A percentile compares a stretch with the other conserved stretches of the same genome.
phyloP scores from a whole-genome alignment of 2,113 vertebrate species.

The Nothocercus nigrocapillus region DNA sequence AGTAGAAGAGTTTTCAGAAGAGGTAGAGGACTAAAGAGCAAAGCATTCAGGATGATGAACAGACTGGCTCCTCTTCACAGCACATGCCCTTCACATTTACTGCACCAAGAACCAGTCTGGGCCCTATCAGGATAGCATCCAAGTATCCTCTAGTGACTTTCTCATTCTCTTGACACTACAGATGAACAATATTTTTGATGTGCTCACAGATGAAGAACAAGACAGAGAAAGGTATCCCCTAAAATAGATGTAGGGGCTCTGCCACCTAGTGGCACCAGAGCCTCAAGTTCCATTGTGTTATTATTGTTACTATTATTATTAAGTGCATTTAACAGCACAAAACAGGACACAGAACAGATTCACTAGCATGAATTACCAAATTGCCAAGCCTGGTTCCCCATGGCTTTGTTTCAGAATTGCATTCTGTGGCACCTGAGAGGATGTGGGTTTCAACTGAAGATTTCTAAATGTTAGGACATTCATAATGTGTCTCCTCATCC shows the following conservation, averaged over 20 bases:
- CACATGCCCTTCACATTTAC: background rate
- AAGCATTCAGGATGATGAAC: background rate
- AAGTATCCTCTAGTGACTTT: background rate
- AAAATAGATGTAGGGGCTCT: conserved; percentile 38
- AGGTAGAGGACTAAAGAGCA: background rate
- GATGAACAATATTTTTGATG: background rate
- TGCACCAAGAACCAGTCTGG: background rate
- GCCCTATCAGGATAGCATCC: background rate
- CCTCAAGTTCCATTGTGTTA: background rate
- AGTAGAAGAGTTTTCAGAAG: background rate
- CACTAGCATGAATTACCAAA: background rate
- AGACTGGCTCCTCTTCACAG: background rate
- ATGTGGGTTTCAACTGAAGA: background rate
- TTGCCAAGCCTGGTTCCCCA: background rate
- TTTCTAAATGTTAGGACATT: background rate
- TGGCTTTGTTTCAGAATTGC: rapidly evolving
- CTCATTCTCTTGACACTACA: background rate
- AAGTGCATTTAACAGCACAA: background rate
- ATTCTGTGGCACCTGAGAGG: background rate
- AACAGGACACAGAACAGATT: background rate
- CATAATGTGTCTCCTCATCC: background rate
- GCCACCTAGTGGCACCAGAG: conserved; percentile 58
- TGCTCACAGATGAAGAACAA: background rate
- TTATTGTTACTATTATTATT: background rate
- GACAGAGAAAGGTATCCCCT: background rate